Evolutionary conservation across 1,140 invertebrate species (phyloP).

Genomic region (Spodoptera frugiperda): DNA sequence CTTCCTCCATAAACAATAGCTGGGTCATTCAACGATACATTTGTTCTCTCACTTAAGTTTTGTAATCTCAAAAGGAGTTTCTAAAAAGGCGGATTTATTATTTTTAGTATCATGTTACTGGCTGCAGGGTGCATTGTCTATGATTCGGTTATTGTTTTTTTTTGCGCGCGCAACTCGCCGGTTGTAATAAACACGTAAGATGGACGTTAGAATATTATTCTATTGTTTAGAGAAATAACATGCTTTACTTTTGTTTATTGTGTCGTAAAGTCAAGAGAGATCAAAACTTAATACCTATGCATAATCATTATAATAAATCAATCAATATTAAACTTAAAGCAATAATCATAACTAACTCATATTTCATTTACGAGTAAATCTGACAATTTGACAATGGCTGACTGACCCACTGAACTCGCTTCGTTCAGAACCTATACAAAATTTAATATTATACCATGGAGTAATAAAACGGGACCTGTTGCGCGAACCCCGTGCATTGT

Average conservation of each 20-base stretch:
- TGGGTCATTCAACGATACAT: constrained; percentile 15
- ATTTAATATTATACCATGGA: constrained; percentile 46
- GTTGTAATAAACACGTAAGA: constrained; percentile 2
- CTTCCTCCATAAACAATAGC: constrained; percentile 34
- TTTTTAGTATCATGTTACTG: constrained; percentile 21
- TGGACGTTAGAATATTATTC: neutral
- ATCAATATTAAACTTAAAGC: neutral
- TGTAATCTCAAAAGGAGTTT: constrained; percentile 5
- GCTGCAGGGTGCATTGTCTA: constrained; percentile 31
- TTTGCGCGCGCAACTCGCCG: neutral
- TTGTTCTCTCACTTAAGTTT: constrained; percentile 22
- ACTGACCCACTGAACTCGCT: constrained; percentile 36
- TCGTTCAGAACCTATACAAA: constrained; percentile 27
- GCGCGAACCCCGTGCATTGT: constrained; percentile 40
- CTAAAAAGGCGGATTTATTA: constrained; percentile 3
- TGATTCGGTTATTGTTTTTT: constrained; percentile 36
- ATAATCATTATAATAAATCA: neutral
- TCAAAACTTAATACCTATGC: too few species aligned
- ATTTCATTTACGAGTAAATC: neutral
- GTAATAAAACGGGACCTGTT: constrained; percentile 46
- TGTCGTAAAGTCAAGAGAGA: too few species aligned
- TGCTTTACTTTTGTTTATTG: too few species aligned
- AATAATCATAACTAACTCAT: neutral
- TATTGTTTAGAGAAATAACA: neutral
- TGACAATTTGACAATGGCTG: constrained; percentile 15